Percentiles rank a stretch among this genome's conserved stretches.
Conservation (phyloP, 2,797 vertebrate genomes). For the Arremon brunneinucha region DNA sequence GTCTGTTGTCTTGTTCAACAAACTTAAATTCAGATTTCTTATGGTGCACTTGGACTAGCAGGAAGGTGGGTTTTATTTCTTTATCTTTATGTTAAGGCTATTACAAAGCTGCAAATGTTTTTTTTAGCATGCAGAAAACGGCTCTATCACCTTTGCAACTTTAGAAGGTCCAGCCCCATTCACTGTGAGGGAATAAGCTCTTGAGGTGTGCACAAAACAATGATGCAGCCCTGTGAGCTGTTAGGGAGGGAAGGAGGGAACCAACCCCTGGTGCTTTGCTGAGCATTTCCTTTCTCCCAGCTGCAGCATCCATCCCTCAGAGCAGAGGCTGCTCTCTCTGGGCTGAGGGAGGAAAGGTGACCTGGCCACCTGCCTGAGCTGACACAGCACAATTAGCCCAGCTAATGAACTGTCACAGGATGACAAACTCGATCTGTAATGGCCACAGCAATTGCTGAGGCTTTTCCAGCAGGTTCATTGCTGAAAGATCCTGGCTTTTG, state of each 20-base stretch:
- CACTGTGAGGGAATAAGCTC: neutral
- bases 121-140: neutral
- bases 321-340: neutral
- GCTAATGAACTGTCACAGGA: neutral
- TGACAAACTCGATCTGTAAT: neutral
- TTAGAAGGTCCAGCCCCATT: rapidly evolving
- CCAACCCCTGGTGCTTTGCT: neutral
- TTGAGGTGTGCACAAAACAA: neutral
- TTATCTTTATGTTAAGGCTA: neutral
- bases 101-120: neutral
- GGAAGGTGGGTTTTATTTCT: neutral
- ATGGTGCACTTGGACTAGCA: neutral
- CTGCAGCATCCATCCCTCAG: neutral
- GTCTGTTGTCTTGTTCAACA: neutral
- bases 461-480: neutral
- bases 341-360: neutral
- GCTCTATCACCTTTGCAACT: neutral
- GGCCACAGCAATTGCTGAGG: neutral
- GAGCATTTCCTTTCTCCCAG: neutral
- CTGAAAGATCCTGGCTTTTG: neutral
- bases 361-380: neutral
- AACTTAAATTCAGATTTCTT: neutral
- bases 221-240: rapidly evolving
- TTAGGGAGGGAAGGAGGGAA: neutral
- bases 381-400: neutral